phyloP scores from a whole-genome alignment of 2,797 vertebrate species.

The Pantherophis vulpinus region DNA sequence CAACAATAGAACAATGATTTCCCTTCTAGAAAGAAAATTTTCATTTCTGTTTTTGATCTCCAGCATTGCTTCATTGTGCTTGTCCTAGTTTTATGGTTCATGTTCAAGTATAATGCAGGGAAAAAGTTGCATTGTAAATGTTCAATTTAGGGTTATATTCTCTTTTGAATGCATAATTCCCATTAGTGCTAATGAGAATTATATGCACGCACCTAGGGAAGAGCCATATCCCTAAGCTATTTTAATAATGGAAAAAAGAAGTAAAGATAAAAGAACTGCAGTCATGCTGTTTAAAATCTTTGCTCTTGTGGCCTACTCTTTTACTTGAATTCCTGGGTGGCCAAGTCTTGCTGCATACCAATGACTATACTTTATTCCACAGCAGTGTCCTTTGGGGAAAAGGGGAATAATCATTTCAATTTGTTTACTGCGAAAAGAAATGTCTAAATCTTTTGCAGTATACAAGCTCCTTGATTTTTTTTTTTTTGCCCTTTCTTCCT shows the following conservation, averaged over 20 bases:
- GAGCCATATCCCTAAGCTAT: slow-evolving; percentile 4
- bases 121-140: slow-evolving; percentile 20
- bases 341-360: slow-evolving; percentile 16
- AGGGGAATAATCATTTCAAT: slow-evolving; percentile 9
- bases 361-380: slow-evolving; percentile 13
- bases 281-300: slow-evolving; percentile 23
- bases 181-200: slow-evolving; percentile 35
- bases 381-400: neutral
- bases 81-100: slow-evolving; percentile 17
- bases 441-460: neutral
- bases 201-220: slow-evolving; percentile 16
- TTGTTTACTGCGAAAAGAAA: slow-evolving; percentile 22
- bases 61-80: slow-evolving; percentile 17
- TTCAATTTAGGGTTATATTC: slow-evolving; percentile 25
- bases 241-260: slow-evolving; percentile 28
- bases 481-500: neutral
- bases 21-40: neutral
- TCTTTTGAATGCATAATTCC: slow-evolving; percentile 29
- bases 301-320: slow-evolving; percentile 13
- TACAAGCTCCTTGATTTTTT: neutral
- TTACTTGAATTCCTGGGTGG: slow-evolving; percentile 4
- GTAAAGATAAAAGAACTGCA: slow-evolving; percentile 26
- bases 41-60: slow-evolving; percentile 15
- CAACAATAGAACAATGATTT: neutral
- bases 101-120: slow-evolving; percentile 19